A percentile compares a stretch with the other conserved stretches of the same genome.
Conservation (phyloP, 2,113 vertebrate genomes). For the Sialia sialis region DNA sequence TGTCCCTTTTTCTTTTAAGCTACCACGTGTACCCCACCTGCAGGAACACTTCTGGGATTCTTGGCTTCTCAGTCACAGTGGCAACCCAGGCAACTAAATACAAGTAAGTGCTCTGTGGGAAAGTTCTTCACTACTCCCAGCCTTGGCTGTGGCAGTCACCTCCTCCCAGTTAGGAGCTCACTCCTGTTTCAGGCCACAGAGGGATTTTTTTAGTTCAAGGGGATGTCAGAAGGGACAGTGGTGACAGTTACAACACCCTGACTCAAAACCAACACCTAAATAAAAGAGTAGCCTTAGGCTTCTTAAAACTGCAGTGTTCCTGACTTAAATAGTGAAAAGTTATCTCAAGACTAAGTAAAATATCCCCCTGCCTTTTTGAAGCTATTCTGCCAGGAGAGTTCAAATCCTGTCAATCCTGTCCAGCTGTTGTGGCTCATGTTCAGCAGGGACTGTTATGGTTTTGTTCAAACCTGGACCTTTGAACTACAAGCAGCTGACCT, state of each 20-base stretch:
- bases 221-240: background rate
- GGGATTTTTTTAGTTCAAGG: background rate
- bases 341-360: background rate
- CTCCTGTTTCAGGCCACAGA: background rate
- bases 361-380: background rate
- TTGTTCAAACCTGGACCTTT: background rate
- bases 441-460: background rate
- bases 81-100: constrained; percentile 95
- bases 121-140: background rate
- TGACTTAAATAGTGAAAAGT: background rate
- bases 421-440: background rate
- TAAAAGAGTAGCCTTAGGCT: background rate
- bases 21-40: constrained; percentile 94
- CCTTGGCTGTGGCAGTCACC: fast-evolving
- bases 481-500: background rate
- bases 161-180: background rate
- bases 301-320: background rate
- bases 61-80: constrained; percentile 95
- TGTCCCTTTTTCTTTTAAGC: constrained; percentile 56
- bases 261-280: background rate
- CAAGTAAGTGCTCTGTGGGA: constrained; percentile 73
- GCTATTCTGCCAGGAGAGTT: background rate
- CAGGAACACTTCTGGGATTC: constrained; percentile 93
- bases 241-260: background rate
- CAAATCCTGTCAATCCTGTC: background rate